A percentile compares a stretch with the other conserved stretches of the same genome.
Evolutionary conservation across 2,113 vertebrate species (phyloP).

Genomic region (Channa argus): DNA sequence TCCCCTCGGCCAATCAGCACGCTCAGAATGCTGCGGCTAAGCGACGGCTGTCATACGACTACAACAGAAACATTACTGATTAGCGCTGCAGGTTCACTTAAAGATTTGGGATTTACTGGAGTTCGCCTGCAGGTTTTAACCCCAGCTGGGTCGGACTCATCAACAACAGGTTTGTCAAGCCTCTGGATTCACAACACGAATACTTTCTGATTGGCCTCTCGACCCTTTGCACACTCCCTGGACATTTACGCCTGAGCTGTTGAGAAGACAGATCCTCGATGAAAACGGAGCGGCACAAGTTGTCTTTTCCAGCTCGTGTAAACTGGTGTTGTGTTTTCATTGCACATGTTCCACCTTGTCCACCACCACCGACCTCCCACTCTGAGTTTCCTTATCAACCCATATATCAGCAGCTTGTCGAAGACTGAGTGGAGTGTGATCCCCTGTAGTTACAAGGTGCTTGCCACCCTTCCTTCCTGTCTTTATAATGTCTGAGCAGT

Average conservation of each 20-base stretch:
- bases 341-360: conserved; percentile 17
- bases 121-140: not conserved
- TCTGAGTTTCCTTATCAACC: not conserved
- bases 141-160: not conserved
- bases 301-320: conserved; percentile 16
- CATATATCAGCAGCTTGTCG: not conserved
- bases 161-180: not conserved
- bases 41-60: conserved; percentile 79
- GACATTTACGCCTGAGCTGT: conserved; percentile 12
- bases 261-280: not conserved
- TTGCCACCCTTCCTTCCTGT: not conserved
- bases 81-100: conserved; percentile 28
- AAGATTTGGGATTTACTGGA: not conserved
- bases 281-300: not conserved
- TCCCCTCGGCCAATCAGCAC: conserved; percentile 73
- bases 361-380: not conserved
- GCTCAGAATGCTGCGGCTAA: conserved; percentile 66
- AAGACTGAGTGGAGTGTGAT: not conserved
- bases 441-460: not conserved
- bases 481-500: no score
- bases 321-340: conserved; percentile 30
- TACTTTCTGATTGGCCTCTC: not conserved
- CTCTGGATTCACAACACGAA: not conserved
- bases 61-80: conserved; percentile 74
- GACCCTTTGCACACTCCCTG: conserved; percentile 47